These are phyloP conservation scores for Paradoxurus hermaphroditus DNA, from an alignment of 2,113 vertebrate species.

Conservation along the genomic window DNA sequence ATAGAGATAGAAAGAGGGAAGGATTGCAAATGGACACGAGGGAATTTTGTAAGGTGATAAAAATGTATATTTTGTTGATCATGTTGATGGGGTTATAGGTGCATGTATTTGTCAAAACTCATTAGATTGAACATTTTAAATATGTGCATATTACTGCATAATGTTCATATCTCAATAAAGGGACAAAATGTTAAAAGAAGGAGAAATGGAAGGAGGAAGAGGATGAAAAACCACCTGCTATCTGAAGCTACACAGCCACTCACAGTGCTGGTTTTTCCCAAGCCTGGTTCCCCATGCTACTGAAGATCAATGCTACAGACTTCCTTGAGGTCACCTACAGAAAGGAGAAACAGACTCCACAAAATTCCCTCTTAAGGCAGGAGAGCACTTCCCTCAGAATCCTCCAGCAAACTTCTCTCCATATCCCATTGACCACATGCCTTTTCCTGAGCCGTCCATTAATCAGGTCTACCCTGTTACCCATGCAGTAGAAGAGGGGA, in stretches of 20 bases:
- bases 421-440: neutral
- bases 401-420: neutral
- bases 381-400: neutral
- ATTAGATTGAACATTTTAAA: neutral
- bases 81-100: neutral
- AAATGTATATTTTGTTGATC: neutral
- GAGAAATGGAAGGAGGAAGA: neutral
- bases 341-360: neutral
- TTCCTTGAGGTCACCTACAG: neutral
- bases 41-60: neutral
- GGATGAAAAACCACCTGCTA: fast-evolving
- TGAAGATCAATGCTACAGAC: neutral
- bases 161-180: neutral
- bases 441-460: neutral
- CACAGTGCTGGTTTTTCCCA: neutral
- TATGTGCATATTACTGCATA: neutral
- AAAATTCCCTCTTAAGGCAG: neutral
- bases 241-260: neutral
- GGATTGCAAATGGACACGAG: neutral
- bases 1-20: neutral
- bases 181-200: neutral
- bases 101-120: neutral
- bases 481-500: neutral
- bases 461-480: neutral
- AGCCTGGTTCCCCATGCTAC: neutral